phyloP scores from a whole-genome alignment of 2,888 invertebrate genomes.

The Apamea crenata region DNA sequence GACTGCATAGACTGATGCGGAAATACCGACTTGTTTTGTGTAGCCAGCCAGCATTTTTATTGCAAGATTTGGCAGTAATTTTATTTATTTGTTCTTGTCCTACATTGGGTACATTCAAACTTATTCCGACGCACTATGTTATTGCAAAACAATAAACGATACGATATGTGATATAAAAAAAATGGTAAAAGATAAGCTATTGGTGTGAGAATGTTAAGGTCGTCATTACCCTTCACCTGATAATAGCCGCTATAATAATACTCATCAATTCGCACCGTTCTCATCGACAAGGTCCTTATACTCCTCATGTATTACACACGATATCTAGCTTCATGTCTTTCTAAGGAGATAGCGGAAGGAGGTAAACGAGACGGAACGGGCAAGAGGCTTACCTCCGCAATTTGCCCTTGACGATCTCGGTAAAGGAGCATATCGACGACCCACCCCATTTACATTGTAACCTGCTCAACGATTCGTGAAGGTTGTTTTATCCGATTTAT shows the following conservation, averaged over 20 bases:
- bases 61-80: constrained; percentile 43
- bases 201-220: constrained; percentile 31
- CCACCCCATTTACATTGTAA: constrained; percentile 72
- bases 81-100: constrained; percentile 49
- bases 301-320: constrained; percentile 43
- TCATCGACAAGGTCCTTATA: constrained; percentile 50
- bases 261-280: constrained; percentile 49
- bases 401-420: constrained; percentile 72
- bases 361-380: constrained; percentile 69
- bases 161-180: neutral
- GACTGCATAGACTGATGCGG: constrained; percentile 23
- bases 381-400: constrained; percentile 72
- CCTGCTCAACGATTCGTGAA: constrained; percentile 71
- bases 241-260: constrained; percentile 34
- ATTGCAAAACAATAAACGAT: constrained; percentile 35
- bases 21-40: constrained; percentile 24
- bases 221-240: constrained; percentile 45
- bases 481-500: constrained; percentile 62
- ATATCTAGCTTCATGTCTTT: constrained; percentile 68
- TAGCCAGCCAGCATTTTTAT: constrained; percentile 36
- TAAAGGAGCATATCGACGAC: constrained; percentile 60
- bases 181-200: neutral
- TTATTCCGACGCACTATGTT: constrained; percentile 10
- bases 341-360: constrained; percentile 83
- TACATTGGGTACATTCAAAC: constrained; percentile 42